Evolutionary conservation across 2,797 vertebrate genomes (phyloP), one percentile per base, ranked within the genome.

Genomic region (Oreochromis mossambicus): DNA sequence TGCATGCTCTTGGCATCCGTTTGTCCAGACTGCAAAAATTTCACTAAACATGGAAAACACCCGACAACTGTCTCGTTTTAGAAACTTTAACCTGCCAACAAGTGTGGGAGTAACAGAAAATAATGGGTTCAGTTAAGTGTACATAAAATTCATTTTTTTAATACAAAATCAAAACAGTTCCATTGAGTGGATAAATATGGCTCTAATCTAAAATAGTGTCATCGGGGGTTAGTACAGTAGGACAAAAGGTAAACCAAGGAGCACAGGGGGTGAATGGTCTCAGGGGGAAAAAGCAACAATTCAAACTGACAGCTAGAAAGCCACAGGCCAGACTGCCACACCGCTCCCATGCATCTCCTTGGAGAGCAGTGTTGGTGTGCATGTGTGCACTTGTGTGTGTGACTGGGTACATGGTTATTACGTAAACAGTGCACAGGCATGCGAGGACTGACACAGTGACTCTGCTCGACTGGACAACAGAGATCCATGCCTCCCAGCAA

Each of bases 381-480:
- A 77, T 58, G 46, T 81, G 79, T 38, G 73, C 61, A 7, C 82
- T 32, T 78, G 68, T 78, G 80, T 77, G 63, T 80, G 66, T 58
- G 38, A 75, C 36, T 66, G 56, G 34, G 32, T 81, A 12, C 73
- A 58, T 70, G 80, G 73, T 50, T n/a, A 79, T 92, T 88, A 91
- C 85, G 81, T 85, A 88, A 94, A 90, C 84, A 80, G 68, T 77
- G 56, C 34, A 68, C 86, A 84, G 75, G 29, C 41, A 88, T 88
- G 83, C 80, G 79, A 92, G 79, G 81, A 9, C 85, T 80, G 84
- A 91, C 84, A 91, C 76, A 82, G 78, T 84, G 92, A 88, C 83
- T 83, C 54, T 85, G 85, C 82, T 85, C 70, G 41, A 38, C 2
- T 75, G 80, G 88, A 83, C 78, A 73, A 63, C 78, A 88, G 26